Percentiles rank a stretch among this genome's conserved stretches.
Evolutionary conservation across 2,888 invertebrate species (phyloP).

Genomic region (Carcina quercana): DNA sequence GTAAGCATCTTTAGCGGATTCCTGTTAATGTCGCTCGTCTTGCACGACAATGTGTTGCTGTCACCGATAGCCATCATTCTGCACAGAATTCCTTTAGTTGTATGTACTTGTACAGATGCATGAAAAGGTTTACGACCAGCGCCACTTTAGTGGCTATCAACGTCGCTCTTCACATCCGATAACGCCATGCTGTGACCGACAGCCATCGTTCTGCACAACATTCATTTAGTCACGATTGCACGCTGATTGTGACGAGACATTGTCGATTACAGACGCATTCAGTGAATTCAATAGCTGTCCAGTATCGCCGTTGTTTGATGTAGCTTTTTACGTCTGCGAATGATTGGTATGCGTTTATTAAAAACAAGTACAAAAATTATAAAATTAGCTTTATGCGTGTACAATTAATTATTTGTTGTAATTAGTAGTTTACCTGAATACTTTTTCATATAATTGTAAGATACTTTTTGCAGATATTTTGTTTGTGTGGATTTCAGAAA

Average conservation of each 20-base stretch:
- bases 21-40: too few relatives aligned
- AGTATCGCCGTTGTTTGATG: constrained; percentile 29
- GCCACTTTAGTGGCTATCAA: constrained; percentile 29
- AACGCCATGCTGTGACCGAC: constrained; percentile 12
- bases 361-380: too few relatives aligned
- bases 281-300: constrained; percentile 49
- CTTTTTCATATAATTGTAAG: too few relatives aligned
- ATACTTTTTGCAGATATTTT: too few relatives aligned
- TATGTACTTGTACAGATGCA: not conserved
- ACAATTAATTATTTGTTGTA: too few relatives aligned
- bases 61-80: not conserved
- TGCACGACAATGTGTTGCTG: not conserved
- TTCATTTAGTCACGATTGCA: constrained; percentile 53
- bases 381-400: too few relatives aligned
- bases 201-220: constrained; percentile 45
- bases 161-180: constrained; percentile 30
- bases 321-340: too few relatives aligned
- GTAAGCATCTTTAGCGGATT: too few relatives aligned
- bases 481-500: too few relatives aligned
- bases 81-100: not conserved
- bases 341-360: too few relatives aligned
- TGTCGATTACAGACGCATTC: constrained; percentile 49
- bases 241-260: constrained; percentile 38
- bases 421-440: too few relatives aligned
- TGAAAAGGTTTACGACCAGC: not conserved